phyloP scores from a whole-genome alignment of 1,140 invertebrate genomes.

The Drosophila lacteicornis region DNA sequence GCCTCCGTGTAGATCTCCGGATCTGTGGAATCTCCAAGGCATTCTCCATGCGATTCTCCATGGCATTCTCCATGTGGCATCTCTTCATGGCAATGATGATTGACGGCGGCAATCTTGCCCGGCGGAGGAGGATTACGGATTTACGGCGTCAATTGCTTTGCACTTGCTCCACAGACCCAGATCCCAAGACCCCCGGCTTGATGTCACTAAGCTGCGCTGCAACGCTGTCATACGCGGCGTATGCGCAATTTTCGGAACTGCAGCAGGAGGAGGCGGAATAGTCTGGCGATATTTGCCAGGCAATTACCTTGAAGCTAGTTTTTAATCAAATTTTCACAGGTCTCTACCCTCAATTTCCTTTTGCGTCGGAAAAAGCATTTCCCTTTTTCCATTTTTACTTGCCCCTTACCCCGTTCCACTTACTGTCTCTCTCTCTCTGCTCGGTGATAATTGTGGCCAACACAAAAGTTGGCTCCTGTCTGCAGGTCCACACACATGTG shows the following conservation, averaged over 20 bases:
- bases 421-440: neutral
- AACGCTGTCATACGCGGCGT: slow-evolving; percentile 13
- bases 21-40: neutral
- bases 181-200: slow-evolving; percentile 27
- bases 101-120: slow-evolving; percentile 65
- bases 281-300: slow-evolving; percentile 35
- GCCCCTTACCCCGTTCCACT: neutral
- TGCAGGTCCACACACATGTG: slow-evolving; percentile 15
- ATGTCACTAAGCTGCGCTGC: slow-evolving; percentile 22
- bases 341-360: slow-evolving; percentile 49
- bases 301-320: slow-evolving; percentile 76
- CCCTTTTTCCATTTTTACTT: neutral
- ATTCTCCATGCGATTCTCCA: slow-evolving; percentile 6
- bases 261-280: neutral
- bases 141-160: slow-evolving; percentile 78
- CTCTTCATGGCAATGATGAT: slow-evolving; percentile 30
- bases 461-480: slow-evolving; percentile 41
- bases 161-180: slow-evolving; percentile 83
- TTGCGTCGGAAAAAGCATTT: slow-evolving; percentile 10
- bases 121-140: slow-evolving; percentile 33
- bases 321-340: slow-evolving; percentile 78
- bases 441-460: slow-evolving; percentile 50
- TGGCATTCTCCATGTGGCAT: slow-evolving; percentile 8
- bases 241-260: slow-evolving; percentile 30
- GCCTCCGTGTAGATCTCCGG: slow-evolving; percentile 4